phyloP scores from a whole-genome alignment of 2,797 vertebrate species.

The Pelobates cultripes region DNA sequence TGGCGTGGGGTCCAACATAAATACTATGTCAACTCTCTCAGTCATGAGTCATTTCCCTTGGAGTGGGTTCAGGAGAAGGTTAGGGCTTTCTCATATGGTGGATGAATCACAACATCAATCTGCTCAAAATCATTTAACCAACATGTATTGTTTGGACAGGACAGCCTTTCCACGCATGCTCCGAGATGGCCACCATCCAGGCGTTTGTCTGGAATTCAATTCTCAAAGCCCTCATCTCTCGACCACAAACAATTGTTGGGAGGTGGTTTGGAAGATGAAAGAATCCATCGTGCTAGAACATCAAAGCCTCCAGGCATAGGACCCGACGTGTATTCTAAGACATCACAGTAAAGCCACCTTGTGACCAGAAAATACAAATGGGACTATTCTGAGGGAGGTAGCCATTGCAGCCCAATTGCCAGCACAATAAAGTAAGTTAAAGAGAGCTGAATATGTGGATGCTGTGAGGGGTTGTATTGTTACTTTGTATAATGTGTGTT shows the following conservation, averaged over 20 bases:
- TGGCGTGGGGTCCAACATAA: slow-evolving; percentile 75
- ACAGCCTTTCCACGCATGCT: neutral
- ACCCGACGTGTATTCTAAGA: too few species aligned
- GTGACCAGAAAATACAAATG: too few species aligned
- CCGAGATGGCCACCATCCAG: neutral
- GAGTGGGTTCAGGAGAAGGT: slow-evolving; percentile 77
- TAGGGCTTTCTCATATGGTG: slow-evolving; percentile 77
- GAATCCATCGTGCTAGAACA: neutral
- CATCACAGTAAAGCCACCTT: too few species aligned
- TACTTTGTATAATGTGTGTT: too few species aligned
- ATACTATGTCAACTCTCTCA: slow-evolving; percentile 76
- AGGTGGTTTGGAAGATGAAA: neutral
- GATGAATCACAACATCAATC: slow-evolving; percentile 61
- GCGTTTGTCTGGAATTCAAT: neutral
- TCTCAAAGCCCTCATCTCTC: neutral
- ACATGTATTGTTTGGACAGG: slow-evolving; percentile 6
- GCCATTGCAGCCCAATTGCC: too few species aligned
- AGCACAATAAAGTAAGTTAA: too few species aligned
- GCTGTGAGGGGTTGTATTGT: too few species aligned
- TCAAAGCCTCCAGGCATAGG: too few species aligned
- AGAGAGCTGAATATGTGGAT: too few species aligned
- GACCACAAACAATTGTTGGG: neutral
- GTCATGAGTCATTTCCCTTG: slow-evolving; percentile 80
- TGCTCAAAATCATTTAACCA: slow-evolving; percentile 57
- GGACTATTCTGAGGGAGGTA: too few species aligned